Evolutionary conservation across 2,113 vertebrate genomes (phyloP), one percentile per base, ranked within the genome.

Genomic region (Leiothrix lutea): DNA sequence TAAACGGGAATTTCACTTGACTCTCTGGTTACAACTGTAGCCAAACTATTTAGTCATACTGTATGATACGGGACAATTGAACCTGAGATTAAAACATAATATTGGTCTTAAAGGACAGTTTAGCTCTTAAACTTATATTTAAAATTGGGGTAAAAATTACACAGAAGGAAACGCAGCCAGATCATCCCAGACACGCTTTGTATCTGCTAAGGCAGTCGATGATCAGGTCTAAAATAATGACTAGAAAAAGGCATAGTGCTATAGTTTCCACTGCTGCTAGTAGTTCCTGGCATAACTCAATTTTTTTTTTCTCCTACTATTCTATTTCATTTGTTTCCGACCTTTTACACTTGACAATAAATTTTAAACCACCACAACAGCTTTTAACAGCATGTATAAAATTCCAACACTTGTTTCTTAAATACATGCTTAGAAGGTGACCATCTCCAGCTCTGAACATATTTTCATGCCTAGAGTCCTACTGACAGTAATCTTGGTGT

Each of bases 281-380:
- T 11, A 87, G 35, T 9, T 24, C 5, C 25, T 48, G 17, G 7
- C 8, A 56, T 14, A 48, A 38, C 7, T 57, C 0, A 0, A 1
- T 14, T 71, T 40, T 40, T 40, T 24, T 33, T 40, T 40, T 24
- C 29, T 35, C 15, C 25, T 50, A 50, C 14, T 5, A 2, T 74
- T 58, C 33, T 73, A 38, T 31, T 72, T 75, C 4, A 57, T 6
- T 0, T 50, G 5, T 42, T 87, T 74, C 22, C 38, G 17, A 75
- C 11, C 14, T n/a, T 47, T 60, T 20, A 42, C 15, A 23, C 6
- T 33, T 21, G 20, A 29, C 13, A 56, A 35, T 36, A 79, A 61
- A 57, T 53, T 8, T 35, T 11, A 45, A 10, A 24, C 6, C 17
- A 19, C 1, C 2, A 38, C 58, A 87, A 42, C 21, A 66, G 6